A percentile compares a stretch with the other conserved stretches of the same genome.
Evolutionary conservation across 2,888 invertebrate genomes (phyloP).

Genomic region (Congeria kusceri): DNA sequence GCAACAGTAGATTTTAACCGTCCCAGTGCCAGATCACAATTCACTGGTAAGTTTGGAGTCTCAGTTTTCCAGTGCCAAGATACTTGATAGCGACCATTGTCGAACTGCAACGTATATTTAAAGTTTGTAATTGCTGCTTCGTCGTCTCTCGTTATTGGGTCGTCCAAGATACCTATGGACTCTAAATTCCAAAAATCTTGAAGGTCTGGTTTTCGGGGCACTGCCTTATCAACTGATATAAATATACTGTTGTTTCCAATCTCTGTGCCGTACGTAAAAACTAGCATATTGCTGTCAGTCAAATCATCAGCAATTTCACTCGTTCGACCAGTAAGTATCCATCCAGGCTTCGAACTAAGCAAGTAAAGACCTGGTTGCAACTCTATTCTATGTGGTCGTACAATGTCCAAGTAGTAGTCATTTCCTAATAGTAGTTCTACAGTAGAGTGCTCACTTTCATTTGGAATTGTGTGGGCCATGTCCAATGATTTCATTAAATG

Average conservation of each 20-base stretch:
- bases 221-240: slow-evolving; percentile 10
- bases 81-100: slow-evolving; percentile 33
- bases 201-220: slow-evolving; percentile 1
- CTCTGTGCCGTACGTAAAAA: slow-evolving; percentile 18
- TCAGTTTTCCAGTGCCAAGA: slow-evolving; percentile 41
- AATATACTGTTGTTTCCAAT: slow-evolving; percentile 11
- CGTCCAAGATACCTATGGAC: slow-evolving; percentile 28
- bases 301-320: not conserved
- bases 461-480: slow-evolving; percentile 23
- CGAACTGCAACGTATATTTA: slow-evolving; percentile 25
- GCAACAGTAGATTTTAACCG: slow-evolving; percentile 23
- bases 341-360: slow-evolving; percentile 28
- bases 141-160: slow-evolving; percentile 10
- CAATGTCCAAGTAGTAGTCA: slow-evolving; percentile 29
- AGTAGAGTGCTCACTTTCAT: slow-evolving; percentile 12
- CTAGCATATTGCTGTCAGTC: slow-evolving; percentile 23
- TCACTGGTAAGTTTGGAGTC: slow-evolving; percentile 17
- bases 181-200: slow-evolving; percentile 39
- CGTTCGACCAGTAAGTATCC: slow-evolving; percentile 40
- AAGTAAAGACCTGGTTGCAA: slow-evolving; percentile 33
- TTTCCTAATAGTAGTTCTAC: slow-evolving; percentile 21
- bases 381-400: slow-evolving; percentile 26
- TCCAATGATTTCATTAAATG: slow-evolving; percentile 14
- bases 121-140: slow-evolving; percentile 22
- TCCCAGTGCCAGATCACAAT: slow-evolving; percentile 29